Evolutionary conservation across 2,113 vertebrate species (phyloP).

Genomic region (Girardinichthys multiradiatus): DNA sequence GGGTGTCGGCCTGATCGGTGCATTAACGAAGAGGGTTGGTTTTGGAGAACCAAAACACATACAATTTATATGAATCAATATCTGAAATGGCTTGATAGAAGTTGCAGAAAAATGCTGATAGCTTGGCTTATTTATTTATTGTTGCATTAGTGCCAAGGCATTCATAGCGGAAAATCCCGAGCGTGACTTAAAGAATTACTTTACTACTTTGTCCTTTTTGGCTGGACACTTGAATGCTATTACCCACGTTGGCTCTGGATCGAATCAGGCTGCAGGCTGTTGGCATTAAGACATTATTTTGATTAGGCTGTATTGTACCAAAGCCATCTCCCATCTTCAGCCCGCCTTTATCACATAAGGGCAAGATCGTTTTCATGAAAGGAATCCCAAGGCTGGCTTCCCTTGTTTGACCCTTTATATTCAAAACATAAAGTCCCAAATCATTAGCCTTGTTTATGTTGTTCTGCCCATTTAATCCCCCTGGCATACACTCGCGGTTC

Average conservation of each 20-base stretch:
- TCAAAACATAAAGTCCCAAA: constrained; percentile 28
- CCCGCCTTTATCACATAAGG: constrained; percentile 34
- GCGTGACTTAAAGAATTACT: constrained; percentile 31
- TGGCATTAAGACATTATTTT: constrained; percentile 62
- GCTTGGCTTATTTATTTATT: background rate
- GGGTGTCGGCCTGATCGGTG: too few species aligned
- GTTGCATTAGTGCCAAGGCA: constrained; percentile 1
- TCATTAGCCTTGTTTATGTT: constrained; percentile 20
- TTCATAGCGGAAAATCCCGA: constrained; percentile 20
- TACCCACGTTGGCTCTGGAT: constrained; percentile 49
- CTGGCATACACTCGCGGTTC: background rate
- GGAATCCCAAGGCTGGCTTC: constrained; percentile 42
- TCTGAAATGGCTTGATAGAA: background rate
- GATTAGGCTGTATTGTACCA: constrained; percentile 55
- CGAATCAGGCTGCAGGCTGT: constrained; percentile 52
- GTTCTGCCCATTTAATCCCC: background rate
- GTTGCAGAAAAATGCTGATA: background rate
- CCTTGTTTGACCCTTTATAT: constrained; percentile 44
- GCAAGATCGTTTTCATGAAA: constrained; percentile 45
- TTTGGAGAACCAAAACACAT: too few species aligned
- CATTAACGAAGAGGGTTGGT: too few species aligned
- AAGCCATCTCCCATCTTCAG: constrained; percentile 44
- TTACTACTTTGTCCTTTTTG: constrained; percentile 53
- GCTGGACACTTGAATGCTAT: constrained; percentile 41
- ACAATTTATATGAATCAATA: background rate